Base-by-base conservation (phyloP, 2,888 invertebrate genomes). In the Drosophila putrida region DNA sequence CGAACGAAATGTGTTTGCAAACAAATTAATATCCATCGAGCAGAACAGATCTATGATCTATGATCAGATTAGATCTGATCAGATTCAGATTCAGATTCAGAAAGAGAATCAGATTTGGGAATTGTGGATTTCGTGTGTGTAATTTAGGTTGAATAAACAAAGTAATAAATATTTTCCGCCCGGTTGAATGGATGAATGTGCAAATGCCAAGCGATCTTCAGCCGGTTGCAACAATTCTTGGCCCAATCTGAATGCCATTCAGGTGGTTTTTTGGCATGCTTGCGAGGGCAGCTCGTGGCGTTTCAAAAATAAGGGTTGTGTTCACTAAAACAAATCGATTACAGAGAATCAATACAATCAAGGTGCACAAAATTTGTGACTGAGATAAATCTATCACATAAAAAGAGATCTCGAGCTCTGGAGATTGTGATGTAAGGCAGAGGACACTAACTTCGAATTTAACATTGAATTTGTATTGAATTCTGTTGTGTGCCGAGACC, bases 1-100 rank as follows among this genome's bases (percentile, higher is more conserved):
- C 83, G 70, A 70, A 70, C 65, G 75, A 84, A 83, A 87, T 87
- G 82, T 81, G 85, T 82, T 85, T 87, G 82, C 88, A 85, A 85
- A 82, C 84, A 87, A 85, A 85, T 85, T 85, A 87, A 85, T 82
- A 84, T 76, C 78, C 82, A 85, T 85, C 85, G 85, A 58, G 64
- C 27, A 58, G 55, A 44, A 58, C 62, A 67, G 61, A 61, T 78
- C 69, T 61, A 82, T 82, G 80, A 85, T 74, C 70, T 64, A 85
- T 72, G 82, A 66, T 63, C 71, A n/a, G 57, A 39, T 39, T 46
- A 27, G 44, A 35, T 55, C 46, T 28, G 58, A 13, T 60, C 39
- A 28, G 15, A 51, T 39, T 25, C 38, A 25, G 13, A 57, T 39
- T 44, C 46, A 35, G 54, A 66, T 51, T 36, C n/a, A 41, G 33